phyloP scores from a whole-genome alignment of 2,113 vertebrate species.

The Corvus moneduloides region DNA sequence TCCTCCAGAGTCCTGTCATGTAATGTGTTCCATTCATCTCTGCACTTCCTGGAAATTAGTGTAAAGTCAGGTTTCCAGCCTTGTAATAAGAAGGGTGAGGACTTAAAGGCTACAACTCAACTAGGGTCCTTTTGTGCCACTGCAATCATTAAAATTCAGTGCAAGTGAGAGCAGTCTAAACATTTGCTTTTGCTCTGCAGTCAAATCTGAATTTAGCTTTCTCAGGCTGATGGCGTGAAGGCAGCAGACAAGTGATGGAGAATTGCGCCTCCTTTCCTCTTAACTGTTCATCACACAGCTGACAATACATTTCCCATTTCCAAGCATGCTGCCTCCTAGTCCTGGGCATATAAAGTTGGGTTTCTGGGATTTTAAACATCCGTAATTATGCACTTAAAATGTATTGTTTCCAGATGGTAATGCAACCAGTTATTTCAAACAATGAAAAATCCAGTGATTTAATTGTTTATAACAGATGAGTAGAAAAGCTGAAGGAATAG shows the following conservation, averaged over 20 bases:
- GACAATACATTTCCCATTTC: background rate
- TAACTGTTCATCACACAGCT: background rate
- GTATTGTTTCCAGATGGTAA: conserved; percentile 67
- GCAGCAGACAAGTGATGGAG: background rate
- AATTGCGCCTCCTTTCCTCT: background rate
- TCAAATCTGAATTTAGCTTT: background rate
- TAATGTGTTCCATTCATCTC: background rate
- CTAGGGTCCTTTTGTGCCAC: background rate
- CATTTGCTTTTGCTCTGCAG: background rate
- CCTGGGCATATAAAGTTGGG: background rate
- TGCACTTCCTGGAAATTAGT: background rate
- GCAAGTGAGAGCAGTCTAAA: background rate
- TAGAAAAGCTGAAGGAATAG: background rate
- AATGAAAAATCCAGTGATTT: conserved; percentile 59
- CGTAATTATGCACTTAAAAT: conserved; percentile 43
- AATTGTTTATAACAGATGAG: conserved; percentile 36
- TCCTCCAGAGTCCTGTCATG: rapidly evolving
- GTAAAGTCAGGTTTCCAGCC: background rate
- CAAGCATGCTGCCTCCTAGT: background rate
- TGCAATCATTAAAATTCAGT: background rate
- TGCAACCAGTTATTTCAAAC: conserved; percentile 62
- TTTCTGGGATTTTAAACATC: conserved; percentile 38
- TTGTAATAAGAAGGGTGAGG: background rate
- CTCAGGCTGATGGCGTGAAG: background rate
- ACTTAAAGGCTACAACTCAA: background rate